These are phyloP conservation scores for Pagrus major DNA, from an alignment of 2,113 vertebrate species.

Conservation along the genomic window DNA sequence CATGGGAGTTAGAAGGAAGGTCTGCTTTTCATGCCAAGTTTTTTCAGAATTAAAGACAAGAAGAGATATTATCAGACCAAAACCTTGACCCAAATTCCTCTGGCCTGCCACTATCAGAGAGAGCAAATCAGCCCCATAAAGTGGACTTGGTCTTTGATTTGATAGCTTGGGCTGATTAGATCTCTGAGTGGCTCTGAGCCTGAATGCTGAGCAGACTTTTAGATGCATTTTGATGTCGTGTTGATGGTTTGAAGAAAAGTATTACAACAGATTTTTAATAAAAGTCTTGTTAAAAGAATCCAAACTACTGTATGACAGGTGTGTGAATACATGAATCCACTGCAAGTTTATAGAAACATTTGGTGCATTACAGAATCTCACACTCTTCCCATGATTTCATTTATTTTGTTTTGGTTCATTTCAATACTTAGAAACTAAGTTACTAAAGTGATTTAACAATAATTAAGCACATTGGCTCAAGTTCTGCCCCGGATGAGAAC, in stretches of 20 bases:
- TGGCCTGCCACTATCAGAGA: conserved; percentile 35
- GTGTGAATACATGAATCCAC: not conserved
- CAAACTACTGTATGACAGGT: no score
- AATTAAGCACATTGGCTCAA: not conserved
- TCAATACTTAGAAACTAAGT: not conserved
- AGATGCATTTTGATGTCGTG: conserved; percentile 27
- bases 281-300: not conserved
- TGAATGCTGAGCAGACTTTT: conserved; percentile 48
- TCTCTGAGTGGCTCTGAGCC: conserved; percentile 35
- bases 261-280: not conserved
- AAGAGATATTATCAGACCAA: conserved; percentile 63
- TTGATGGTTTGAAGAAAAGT: conserved; percentile 2
- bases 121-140: conserved; percentile 37
- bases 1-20: conserved; percentile 18
- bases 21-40: conserved; percentile 40
- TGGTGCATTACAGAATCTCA: not conserved
- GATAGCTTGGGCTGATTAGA: conserved; percentile 62
- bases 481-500: not conserved
- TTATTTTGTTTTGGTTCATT: no score
- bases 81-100: conserved; percentile 64
- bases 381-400: not conserved
- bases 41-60: conserved; percentile 51
- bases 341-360: not conserved
- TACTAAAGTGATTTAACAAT: no score
- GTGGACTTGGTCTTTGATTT: conserved; percentile 51